These are phyloP conservation scores for Carettochelys insculpta DNA, from an alignment of 2,113 vertebrate species.

Conservation along the genomic window DNA sequence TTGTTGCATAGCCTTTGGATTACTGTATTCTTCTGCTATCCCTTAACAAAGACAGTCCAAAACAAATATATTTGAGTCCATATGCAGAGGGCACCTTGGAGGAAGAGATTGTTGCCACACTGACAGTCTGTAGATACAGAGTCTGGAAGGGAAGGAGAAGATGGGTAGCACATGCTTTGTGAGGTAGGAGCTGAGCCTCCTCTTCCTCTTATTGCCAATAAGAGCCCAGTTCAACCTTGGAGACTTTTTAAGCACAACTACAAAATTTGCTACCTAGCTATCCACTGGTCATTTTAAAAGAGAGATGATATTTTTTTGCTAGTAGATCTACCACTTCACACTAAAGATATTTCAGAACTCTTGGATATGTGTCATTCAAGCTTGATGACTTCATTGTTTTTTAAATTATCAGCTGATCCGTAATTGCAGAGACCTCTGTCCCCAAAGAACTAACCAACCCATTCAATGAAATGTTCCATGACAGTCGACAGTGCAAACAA, in stretches of 20 bases:
- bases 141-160: not conserved
- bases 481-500: not conserved
- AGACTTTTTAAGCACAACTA: not conserved
- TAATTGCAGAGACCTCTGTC: not conserved
- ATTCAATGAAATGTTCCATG: not conserved
- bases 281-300: not conserved
- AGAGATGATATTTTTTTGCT: not conserved
- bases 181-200: not conserved
- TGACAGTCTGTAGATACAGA: not conserved
- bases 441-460: not conserved
- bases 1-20: not conserved
- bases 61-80: not conserved
- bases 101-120: not conserved
- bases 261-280: not conserved
- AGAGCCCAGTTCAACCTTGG: not conserved
- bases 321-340: not conserved
- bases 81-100: not conserved
- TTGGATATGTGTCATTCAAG: not conserved
- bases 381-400: not conserved
- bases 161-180: not conserved
- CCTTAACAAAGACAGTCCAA: not conserved
- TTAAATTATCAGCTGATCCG: not conserved
- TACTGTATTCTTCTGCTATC: not conserved
- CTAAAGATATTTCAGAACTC: not conserved
- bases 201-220: not conserved